phyloP scores from a whole-genome alignment of 2,113 vertebrate species.

The Tachuris rubrigastra region DNA sequence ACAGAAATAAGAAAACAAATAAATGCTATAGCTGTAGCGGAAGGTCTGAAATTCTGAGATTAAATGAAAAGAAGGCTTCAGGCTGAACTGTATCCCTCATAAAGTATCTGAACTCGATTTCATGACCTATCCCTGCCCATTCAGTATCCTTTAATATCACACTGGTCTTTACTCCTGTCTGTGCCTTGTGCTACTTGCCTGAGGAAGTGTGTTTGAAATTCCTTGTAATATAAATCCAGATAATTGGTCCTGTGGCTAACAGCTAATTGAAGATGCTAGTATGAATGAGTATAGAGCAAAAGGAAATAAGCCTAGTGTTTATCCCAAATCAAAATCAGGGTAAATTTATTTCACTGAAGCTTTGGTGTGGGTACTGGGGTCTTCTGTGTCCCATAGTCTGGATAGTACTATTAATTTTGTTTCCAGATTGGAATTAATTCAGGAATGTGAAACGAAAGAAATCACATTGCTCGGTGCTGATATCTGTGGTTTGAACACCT shows the following conservation, averaged over 20 bases:
- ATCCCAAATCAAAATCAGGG: not conserved
- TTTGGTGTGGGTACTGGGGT: not conserved
- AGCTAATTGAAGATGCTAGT: not conserved
- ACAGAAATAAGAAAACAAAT: slow-evolving; percentile 49
- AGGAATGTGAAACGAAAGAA: not conserved
- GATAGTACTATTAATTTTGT: not conserved
- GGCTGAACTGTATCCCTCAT: slow-evolving; percentile 30
- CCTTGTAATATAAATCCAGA: not conserved
- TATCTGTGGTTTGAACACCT: not conserved
- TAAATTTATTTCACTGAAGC: not conserved
- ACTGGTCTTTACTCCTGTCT: not conserved
- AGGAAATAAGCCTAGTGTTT: not conserved
- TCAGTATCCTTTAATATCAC: slow-evolving; percentile 8
- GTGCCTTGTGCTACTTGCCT: not conserved
- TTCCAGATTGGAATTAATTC: slow-evolving; percentile 3
- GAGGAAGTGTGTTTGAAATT: slow-evolving; percentile 4
- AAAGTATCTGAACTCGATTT: slow-evolving; percentile 40
- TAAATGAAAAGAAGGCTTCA: slow-evolving; percentile 42
- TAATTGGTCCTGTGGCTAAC: not conserved
- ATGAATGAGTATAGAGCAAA: not conserved
- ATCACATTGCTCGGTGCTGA: not conserved
- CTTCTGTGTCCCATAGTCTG: not conserved
- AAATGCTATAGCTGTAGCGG: not conserved
- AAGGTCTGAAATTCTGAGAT: slow-evolving; percentile 40
- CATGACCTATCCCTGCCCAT: not conserved